phyloP scores from a whole-genome alignment of 2,888 invertebrate species.

The Andricus curvator region DNA sequence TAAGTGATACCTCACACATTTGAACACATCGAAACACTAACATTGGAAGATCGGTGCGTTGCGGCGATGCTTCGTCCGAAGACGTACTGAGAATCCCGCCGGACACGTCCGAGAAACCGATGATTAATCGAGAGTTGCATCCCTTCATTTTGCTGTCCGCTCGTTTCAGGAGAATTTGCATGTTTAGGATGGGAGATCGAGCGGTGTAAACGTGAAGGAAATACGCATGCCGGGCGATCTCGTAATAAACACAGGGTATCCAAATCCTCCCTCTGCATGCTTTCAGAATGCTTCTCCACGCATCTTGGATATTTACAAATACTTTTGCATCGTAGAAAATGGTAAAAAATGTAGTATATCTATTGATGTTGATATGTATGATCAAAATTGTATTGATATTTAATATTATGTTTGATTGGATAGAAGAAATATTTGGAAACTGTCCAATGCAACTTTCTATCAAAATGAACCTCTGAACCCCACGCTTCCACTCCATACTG shows the following conservation, averaged over 20 bases:
- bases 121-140: slow-evolving; percentile 60
- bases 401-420: too few relatives aligned
- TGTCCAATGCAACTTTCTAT: too few relatives aligned
- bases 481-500: too few relatives aligned
- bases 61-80: slow-evolving; percentile 14
- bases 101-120: slow-evolving; percentile 58
- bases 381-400: too few relatives aligned
- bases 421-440: too few relatives aligned
- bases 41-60: not conserved
- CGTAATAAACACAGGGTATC: slow-evolving; percentile 74
- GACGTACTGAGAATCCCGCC: slow-evolving; percentile 40
- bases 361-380: too few relatives aligned
- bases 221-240: slow-evolving; percentile 65
- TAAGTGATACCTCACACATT: slow-evolving; percentile 16
- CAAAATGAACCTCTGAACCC: too few relatives aligned
- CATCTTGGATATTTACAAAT: slow-evolving; percentile 37
- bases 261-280: slow-evolving; percentile 62
- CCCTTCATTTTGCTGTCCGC: slow-evolving; percentile 67
- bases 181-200: slow-evolving; percentile 69
- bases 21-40: slow-evolving; percentile 10
- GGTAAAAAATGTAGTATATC: too few relatives aligned
- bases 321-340: not conserved
- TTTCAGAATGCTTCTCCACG: slow-evolving; percentile 45
- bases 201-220: slow-evolving; percentile 68
- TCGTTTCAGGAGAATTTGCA: slow-evolving; percentile 73